Evolutionary conservation across 2,888 invertebrate genomes (phyloP).

Genomic region (Habroteleia sp.): DNA sequence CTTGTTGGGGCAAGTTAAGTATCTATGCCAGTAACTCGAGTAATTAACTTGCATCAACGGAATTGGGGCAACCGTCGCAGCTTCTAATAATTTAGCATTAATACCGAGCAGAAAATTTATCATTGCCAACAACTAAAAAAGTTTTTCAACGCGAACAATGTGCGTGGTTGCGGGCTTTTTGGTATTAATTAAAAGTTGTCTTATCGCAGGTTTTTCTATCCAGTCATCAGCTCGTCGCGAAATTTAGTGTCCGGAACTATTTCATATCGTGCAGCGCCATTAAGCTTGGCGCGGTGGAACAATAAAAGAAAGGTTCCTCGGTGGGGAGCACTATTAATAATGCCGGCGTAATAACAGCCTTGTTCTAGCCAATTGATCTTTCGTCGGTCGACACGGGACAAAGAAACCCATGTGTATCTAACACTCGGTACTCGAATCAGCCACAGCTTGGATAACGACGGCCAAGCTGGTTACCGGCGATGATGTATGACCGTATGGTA

Average conservation of each 20-base stretch:
- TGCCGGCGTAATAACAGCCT: conserved; percentile 35
- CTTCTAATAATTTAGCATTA: neutral
- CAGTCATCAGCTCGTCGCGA: neutral
- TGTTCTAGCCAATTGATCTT: conserved; percentile 54
- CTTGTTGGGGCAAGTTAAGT: conserved; percentile 25
- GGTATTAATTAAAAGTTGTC: neutral
- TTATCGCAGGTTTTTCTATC: conserved; percentile 7
- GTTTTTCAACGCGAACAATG: neutral
- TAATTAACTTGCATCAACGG: conserved; percentile 37
- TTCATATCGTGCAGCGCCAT: conserved; percentile 27
- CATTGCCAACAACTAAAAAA: neutral
- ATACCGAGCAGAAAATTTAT: conserved; percentile 11
- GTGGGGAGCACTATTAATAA: conserved; percentile 25
- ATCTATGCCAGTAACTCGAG: conserved; percentile 11
- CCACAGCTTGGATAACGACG: conserved; percentile 58
- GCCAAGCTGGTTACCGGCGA: conserved; percentile 66
- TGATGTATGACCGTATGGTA: conserved; percentile 76
- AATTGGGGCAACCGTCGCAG: conserved; percentile 32
- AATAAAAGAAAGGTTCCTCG: conserved; percentile 35
- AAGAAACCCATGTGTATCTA: conserved; percentile 53
- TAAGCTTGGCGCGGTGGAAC: conserved; percentile 13
- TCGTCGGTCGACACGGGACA: conserved; percentile 44
- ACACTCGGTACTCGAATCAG: conserved; percentile 60
- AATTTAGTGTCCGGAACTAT: conserved; percentile 22
- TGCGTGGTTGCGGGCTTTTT: neutral